phyloP scores from a whole-genome alignment of 2,113 vertebrate species.

The Petaurus breviceps region DNA sequence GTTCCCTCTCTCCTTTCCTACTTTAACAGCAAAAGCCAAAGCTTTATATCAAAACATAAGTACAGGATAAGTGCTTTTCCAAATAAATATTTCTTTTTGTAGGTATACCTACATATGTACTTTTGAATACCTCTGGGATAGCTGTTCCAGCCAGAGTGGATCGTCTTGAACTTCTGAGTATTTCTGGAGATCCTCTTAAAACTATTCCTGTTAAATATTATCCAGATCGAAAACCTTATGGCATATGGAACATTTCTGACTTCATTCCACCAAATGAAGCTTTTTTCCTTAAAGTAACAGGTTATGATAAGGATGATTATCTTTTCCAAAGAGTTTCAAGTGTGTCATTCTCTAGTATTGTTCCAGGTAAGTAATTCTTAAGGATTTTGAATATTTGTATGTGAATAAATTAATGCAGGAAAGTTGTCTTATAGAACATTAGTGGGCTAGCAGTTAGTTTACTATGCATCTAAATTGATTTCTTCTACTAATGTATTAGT shows the following conservation, averaged over 20 bases:
- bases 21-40: neutral
- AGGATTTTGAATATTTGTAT: neutral
- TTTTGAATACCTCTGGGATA: conserved; percentile 95
- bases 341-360: conserved; percentile 94
- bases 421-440: neutral
- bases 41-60: neutral
- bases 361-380: conserved; percentile 88
- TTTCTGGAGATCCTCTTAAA: conserved; percentile 90
- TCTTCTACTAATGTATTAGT: neutral
- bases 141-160: conserved; percentile 91
- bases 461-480: neutral
- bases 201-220: conserved; percentile 93
- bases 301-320: conserved; percentile 92
- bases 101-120: conserved; percentile 96
- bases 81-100: conserved; percentile 67
- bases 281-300: conserved; percentile 94
- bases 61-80: neutral
- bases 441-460: neutral
- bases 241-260: conserved; percentile 97
- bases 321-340: conserved; percentile 96
- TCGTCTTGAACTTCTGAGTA: conserved; percentile 91
- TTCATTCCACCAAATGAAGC: conserved; percentile 94
- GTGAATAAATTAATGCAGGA: neutral
- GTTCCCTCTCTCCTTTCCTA: neutral
- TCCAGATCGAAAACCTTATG: conserved; percentile 89